Base-by-base conservation (phyloP, 2,113 vertebrate species). In the Ondatra zibethicus region DNA sequence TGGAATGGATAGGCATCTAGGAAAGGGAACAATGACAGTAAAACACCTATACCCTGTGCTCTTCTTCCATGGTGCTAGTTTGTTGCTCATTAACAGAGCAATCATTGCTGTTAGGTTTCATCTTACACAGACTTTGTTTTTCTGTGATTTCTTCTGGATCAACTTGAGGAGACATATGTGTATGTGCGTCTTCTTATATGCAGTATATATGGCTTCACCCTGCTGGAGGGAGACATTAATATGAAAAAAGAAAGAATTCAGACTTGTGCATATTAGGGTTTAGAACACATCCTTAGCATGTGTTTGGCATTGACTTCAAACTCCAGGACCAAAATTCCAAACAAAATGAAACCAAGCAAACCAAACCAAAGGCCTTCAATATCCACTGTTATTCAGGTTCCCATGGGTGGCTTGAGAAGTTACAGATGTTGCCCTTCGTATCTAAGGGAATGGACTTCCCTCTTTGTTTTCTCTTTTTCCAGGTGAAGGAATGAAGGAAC, bases 1-100 rank as follows among this genome's bases (percentile, higher is more conserved):
- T 25, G 84, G 8, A 80, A 78, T 19, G 39, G 66, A 63, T 16
- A 76, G 52, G 11, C 5, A 27, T 23, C 7, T 36, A 23, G 12
- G 39, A 82, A 66, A 42, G 16, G 29, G 11, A 78, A 55, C 4
- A 39, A 0, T 25, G 50, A 61, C 13, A 76, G 65, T 27, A 42
- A 55, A 36, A 0, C 0, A 14, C 36, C 27, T 29, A 7, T 68
- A 6, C 6, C 31, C 3, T 21, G 25, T 3, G n/a, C 10, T 2
- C 23, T 87, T 9, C 42, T 39, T 65, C 25, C 66, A 36, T 25
- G 25, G 0, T 21, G 50, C 45, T 78, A 86, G 23, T 4, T 13
- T 47, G 21, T 16, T 86, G 10, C 77, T n/a, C 21, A 5, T 76
- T 89, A 58, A 61, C 10, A 42, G 17, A 27, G 61, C 58, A 52